Evolutionary conservation across 2,113 vertebrate genomes (phyloP).

Genomic region (Hippoglossus stenolepis): DNA sequence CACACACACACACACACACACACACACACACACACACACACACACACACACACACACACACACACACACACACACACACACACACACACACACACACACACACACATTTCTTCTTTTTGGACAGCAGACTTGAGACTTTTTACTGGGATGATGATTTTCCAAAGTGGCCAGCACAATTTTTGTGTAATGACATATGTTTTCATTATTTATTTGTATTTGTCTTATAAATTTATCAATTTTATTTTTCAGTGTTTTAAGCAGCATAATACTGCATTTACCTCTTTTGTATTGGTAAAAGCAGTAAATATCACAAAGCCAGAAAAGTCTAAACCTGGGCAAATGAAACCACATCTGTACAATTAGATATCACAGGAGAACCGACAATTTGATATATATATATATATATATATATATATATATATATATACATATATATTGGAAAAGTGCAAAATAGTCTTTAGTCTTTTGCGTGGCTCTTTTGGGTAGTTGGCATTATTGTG

Average conservation of each 20-base stretch:
- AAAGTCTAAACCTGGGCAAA: not conserved
- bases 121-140: too few species aligned
- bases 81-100: too few species aligned
- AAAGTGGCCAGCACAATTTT: too few species aligned
- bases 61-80: not conserved
- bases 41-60: not conserved
- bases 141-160: not conserved
- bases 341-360: not conserved
- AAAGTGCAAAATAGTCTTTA: too few species aligned
- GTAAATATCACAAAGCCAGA: not conserved
- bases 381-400: not conserved
- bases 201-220: not conserved
- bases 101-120: not conserved
- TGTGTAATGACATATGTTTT: not conserved
- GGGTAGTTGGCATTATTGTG: too few species aligned
- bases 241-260: not conserved
- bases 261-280: not conserved
- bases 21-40: not conserved
- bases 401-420: too few species aligned
- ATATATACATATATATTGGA: too few species aligned
- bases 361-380: not conserved
- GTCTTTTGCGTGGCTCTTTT: too few species aligned
- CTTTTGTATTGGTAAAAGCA: not conserved
- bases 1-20: not conserved
- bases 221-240: not conserved